Percentiles rank a stretch among this genome's conserved stretches.
These are phyloP conservation scores for Manis pentadactyla DNA, from an alignment of 2,797 vertebrate genomes.

Conservation along the genomic window DNA sequence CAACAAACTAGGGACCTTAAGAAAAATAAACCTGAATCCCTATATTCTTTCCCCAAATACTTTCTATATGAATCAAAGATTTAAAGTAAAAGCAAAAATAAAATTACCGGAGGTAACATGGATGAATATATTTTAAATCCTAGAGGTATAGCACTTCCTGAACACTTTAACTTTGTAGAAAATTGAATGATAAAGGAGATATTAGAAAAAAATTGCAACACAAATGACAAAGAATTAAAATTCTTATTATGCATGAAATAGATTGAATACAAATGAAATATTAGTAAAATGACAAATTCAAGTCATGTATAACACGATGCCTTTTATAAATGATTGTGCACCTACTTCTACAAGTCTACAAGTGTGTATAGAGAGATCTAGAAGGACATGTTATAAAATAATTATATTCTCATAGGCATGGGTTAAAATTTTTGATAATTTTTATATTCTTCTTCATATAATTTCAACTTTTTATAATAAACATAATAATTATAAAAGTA, in stretches of 20 bases:
- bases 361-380: neutral
- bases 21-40: neutral
- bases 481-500: neutral
- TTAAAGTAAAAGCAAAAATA: constrained; percentile 15
- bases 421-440: neutral
- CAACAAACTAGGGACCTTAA: neutral
- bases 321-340: neutral
- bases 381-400: neutral
- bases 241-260: neutral
- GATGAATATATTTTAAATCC: neutral
- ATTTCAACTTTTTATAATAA: neutral
- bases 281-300: neutral
- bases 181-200: neutral
- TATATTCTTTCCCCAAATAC: neutral
- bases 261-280: neutral
- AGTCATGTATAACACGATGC: neutral
- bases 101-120: neutral
- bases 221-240: neutral
- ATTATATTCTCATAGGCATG: neutral
- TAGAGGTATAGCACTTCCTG: neutral
- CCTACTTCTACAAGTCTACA: neutral
- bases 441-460: neutral
- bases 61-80: neutral
- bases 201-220: neutral
- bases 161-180: neutral